Conservation (phyloP, 2,113 vertebrate species). For the Brachyhypopomus occidentalis region DNA sequence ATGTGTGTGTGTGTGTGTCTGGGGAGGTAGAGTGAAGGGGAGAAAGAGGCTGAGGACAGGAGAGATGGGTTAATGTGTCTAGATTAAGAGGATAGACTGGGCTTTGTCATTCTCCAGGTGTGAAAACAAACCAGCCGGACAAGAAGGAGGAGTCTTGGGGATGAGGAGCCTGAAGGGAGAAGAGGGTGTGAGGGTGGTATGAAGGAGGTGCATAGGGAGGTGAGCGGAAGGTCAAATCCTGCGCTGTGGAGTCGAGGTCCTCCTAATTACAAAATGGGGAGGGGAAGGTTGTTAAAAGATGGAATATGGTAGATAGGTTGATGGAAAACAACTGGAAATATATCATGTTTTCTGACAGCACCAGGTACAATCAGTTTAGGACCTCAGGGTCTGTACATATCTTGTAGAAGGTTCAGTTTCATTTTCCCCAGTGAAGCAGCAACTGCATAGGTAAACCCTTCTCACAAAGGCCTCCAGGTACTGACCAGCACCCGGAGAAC, state of each 20-base stretch:
- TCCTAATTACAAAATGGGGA: constrained; percentile 43
- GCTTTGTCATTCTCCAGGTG: constrained; percentile 35
- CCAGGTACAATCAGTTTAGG: too few species aligned
- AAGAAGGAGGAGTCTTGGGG: constrained; percentile 26
- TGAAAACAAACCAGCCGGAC: constrained; percentile 41
- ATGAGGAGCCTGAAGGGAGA: constrained; percentile 1
- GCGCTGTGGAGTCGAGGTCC: constrained; percentile 7
- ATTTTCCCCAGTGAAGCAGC: too few species aligned
- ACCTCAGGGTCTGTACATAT: too few species aligned
- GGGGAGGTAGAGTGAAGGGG: background rate
- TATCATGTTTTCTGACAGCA: background rate
- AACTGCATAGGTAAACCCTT: too few species aligned
- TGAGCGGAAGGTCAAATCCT: constrained; percentile 43
- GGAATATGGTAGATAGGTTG: background rate
- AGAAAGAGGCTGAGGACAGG: background rate
- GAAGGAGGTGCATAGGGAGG: too few species aligned
- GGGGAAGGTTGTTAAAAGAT: constrained; percentile 9
- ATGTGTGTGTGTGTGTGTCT: too few species aligned
- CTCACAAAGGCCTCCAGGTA: too few species aligned
- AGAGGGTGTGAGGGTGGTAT: background rate
- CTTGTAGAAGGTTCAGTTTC: too few species aligned
- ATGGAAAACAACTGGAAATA: background rate
- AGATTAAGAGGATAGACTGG: constrained; percentile 14
- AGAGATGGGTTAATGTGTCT: background rate
- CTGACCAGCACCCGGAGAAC: too few species aligned